These are phyloP conservation scores for Chaetogeoica ovagalla DNA, from an alignment of 2,888 invertebrate genomes.

Conservation along the genomic window DNA sequence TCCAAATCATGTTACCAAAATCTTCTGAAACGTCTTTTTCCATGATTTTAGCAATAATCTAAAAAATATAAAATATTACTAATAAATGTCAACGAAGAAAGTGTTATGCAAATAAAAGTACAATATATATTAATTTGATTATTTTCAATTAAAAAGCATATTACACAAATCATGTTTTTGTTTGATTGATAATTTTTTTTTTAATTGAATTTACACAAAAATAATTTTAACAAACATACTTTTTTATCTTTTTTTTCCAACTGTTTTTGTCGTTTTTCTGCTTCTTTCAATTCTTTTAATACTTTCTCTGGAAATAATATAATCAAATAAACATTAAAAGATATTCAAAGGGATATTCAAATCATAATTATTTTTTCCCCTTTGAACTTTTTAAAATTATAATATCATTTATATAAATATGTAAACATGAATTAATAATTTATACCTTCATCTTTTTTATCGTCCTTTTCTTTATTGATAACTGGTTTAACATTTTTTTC, in stretches of 20 bases:
- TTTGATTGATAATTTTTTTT: no score
- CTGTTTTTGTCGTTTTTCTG: conserved; percentile 42
- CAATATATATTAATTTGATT: no score
- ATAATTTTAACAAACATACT: conserved; percentile 2
- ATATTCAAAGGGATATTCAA: no score
- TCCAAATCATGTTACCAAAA: conserved; percentile 72
- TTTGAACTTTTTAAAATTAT: neutral
- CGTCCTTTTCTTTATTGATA: neutral
- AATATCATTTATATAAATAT: neutral
- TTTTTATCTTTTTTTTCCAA: conserved; percentile 49
- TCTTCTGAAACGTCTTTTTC: conserved; percentile 61
- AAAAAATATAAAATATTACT: neutral
- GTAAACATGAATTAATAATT: neutral
- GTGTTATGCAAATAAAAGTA: neutral
- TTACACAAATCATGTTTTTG: no score
- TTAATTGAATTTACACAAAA: neutral
- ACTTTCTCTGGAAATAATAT: conserved; percentile 27
- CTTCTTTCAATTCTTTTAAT: conserved; percentile 41
- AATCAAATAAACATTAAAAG: neutral
- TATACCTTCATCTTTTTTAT: conserved; percentile 40
- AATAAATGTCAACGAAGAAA: neutral
- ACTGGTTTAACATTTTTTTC: neutral
- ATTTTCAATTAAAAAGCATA: no score
- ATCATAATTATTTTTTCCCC: neutral
- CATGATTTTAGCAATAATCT: conserved; percentile 44